Evolutionary conservation across 2,888 invertebrate genomes (phyloP).

Genomic region (Machimus atricapillus): DNA sequence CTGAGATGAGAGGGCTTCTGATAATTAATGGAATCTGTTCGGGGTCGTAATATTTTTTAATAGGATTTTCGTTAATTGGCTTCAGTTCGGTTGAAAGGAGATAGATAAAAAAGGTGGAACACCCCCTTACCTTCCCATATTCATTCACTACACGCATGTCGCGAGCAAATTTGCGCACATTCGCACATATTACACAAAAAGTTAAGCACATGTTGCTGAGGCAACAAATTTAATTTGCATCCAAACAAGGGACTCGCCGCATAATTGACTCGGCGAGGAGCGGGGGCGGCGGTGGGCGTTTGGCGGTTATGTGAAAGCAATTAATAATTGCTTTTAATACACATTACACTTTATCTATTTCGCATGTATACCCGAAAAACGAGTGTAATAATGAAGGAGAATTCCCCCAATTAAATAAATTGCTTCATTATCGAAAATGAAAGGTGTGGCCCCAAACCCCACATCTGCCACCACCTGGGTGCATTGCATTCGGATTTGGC

Average conservation of each 20-base stretch:
- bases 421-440: constrained; percentile 44
- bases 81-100: background rate
- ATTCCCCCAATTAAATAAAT: constrained; percentile 34
- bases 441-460: constrained; percentile 40
- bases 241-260: background rate
- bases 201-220: background rate
- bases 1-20: background rate
- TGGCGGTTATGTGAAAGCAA: background rate
- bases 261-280: background rate
- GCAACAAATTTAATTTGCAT: background rate
- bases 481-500: constrained; percentile 8
- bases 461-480: constrained; percentile 21
- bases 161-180: background rate
- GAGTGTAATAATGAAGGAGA: constrained; percentile 5
- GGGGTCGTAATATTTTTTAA: background rate
- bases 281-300: background rate
- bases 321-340: constrained; percentile 22
- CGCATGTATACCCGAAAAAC: background rate
- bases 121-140: background rate
- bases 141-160: background rate
- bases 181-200: background rate
- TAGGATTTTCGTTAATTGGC: background rate
- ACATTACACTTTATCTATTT: constrained; percentile 18
- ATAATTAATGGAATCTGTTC: background rate
- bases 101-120: background rate